Base-by-base conservation (phyloP, 2,113 vertebrate genomes). In the Microtus montanus region DNA sequence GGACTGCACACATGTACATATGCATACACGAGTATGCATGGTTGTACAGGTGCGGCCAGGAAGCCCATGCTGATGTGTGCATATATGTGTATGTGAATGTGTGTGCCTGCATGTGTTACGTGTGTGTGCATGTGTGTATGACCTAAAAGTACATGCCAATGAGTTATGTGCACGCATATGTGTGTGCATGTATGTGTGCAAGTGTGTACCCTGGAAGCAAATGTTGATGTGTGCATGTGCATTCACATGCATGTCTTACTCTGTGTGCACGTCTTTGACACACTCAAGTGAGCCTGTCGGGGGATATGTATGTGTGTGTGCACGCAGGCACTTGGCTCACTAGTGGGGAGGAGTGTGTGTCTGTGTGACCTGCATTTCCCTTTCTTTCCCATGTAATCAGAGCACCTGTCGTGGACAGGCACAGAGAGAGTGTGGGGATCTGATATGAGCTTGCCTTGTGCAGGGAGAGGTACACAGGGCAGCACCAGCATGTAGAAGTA, bases 311-410 rank as follows among this genome's bases (percentile, higher is more conserved):
- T 58, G 17, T 47, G 20, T 82, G 78, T 63, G 24, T 11, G 14
- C 2, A 28, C 17, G 7, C 9, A 8, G 3, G 5, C 15, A 20
- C 26, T 15, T 84, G 61, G 26, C 61, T 52, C 28, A 78, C 63
- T 49, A 0, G 4, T 9, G 30, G 33, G 14, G 19, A 20, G 3
- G 15, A 12, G 33, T 13, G 17, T 3, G 5, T 13, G 2, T 12
- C 0, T 52, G 2, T 84, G 11, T 10, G 1, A 10, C 22, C 10
- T 20, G 20, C 4, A 1, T 38, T 64, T 35, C 79, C 44, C 38
- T 49, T 64, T 17, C 58, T 47, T 63, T 14, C 15, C 30, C 15
- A 35, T 0, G 38, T 10, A 14, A 47, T 77, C 63, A 73, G 63
- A 83, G 71, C 38, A 33, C n/a, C 49, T n/a, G 19, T 28, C 35